A percentile compares a stretch with the other conserved stretches of the same genome.
These are phyloP conservation scores for Chaenogobius annularis DNA, from an alignment of 2,113 vertebrate species.

Conservation along the genomic window DNA sequence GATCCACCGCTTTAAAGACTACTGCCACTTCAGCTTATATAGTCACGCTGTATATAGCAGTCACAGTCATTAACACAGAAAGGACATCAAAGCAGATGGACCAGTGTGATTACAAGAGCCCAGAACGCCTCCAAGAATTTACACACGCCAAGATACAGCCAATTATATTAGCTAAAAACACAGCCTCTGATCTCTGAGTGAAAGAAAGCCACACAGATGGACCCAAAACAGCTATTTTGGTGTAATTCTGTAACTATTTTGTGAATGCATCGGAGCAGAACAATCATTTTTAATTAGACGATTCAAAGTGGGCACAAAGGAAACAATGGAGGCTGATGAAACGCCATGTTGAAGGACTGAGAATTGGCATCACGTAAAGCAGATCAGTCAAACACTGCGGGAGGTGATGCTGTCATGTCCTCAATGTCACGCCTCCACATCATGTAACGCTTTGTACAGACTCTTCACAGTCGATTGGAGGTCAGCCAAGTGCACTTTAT, in stretches of 20 bases:
- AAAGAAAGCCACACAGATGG: conserved; percentile 5
- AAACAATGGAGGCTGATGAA: neutral
- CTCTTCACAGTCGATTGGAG: neutral
- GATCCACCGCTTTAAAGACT: conserved; percentile 29
- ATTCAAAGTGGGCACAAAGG: conserved; percentile 3
- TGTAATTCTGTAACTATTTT: neutral
- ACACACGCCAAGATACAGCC: conserved; percentile 43
- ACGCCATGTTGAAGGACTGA: conserved; percentile 4
- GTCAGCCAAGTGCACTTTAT: neutral
- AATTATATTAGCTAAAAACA: conserved; percentile 27
- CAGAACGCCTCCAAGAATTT: conserved; percentile 37
- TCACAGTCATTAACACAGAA: conserved; percentile 58
- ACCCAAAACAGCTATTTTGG: neutral
- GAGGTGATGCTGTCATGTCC: neutral
- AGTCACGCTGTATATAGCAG: conserved; percentile 41
- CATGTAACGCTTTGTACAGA: neutral
- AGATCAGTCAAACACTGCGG: neutral
- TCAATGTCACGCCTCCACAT: neutral
- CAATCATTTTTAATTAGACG: conserved; percentile 12
- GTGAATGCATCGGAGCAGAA: neutral
- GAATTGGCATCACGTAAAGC: neutral
- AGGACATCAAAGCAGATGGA: conserved; percentile 68
- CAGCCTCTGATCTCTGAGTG: conserved; percentile 20
- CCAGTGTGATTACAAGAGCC: conserved; percentile 48
- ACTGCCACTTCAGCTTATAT: conserved; percentile 30